These are phyloP conservation scores for Pogonomyrmex barbatus DNA, from an alignment of 1,140 invertebrate genomes.

Conservation along the genomic window DNA sequence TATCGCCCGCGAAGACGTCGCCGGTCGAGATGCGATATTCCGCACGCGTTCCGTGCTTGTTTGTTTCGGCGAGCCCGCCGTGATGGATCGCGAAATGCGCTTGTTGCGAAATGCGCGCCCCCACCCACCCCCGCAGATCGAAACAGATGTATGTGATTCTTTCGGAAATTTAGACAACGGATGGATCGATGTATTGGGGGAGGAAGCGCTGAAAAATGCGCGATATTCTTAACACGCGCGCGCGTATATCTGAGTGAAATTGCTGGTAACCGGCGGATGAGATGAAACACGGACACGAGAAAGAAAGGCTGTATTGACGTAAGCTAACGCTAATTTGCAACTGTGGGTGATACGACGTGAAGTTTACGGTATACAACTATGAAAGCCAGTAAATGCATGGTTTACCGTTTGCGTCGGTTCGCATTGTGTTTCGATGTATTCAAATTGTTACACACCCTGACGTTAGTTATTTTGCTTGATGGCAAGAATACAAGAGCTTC, in stretches of 20 bases:
- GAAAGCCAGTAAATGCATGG: conserved; percentile 19
- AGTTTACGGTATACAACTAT: conserved; percentile 20
- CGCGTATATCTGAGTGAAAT: not conserved
- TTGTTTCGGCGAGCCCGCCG: not conserved
- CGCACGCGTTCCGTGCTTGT: not conserved
- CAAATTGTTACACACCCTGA: conserved; percentile 36
- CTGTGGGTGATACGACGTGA: not conserved
- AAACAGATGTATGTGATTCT: not conserved
- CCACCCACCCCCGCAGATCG: not conserved
- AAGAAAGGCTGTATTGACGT: not conserved
- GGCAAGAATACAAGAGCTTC: conserved; percentile 47
- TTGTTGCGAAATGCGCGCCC: not conserved
- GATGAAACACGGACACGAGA: not conserved
- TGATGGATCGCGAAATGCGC: conserved; percentile 11
- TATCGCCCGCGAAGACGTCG: conserved; percentile 2
- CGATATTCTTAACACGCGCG: not conserved
- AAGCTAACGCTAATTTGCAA: conserved; percentile 27
- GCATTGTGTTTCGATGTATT: conserved; percentile 50
- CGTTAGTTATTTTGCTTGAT: conserved; percentile 59
- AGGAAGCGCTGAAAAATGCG: not conserved
- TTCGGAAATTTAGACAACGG: not conserved
- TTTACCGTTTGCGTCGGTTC: conserved; percentile 6
- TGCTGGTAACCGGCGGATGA: not conserved
- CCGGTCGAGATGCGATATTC: conserved; percentile 2
- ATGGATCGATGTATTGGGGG: not conserved